Conservation (phyloP, 2,888 invertebrate species). For the Conomelus anceps region DNA sequence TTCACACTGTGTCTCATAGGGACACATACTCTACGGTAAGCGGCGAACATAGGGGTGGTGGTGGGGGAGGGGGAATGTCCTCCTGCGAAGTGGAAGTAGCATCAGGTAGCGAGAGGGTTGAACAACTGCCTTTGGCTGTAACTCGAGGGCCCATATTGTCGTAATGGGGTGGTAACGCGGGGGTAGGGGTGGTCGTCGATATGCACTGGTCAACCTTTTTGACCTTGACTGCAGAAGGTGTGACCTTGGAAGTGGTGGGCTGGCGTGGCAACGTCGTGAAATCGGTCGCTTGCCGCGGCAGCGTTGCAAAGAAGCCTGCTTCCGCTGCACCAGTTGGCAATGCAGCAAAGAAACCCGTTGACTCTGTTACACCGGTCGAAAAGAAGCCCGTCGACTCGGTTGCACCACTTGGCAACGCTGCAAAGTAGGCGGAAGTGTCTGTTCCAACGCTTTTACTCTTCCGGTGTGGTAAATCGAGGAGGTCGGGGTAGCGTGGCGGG, state of each 20-base stretch:
- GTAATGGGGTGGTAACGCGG: constrained; percentile 54
- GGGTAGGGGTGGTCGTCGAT: background rate
- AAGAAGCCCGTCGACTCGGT: background rate
- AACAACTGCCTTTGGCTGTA: constrained; percentile 74
- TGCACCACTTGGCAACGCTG: background rate
- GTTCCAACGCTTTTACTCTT: constrained; percentile 44
- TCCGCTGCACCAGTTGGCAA: constrained; percentile 32
- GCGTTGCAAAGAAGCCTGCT: constrained; percentile 37
- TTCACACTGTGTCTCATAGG: constrained; percentile 31
- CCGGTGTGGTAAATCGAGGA: constrained; percentile 58
- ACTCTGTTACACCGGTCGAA: constrained; percentile 40
- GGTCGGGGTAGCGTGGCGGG: constrained; percentile 70
- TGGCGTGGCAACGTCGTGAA: constrained; percentile 45
- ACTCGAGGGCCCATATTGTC: constrained; percentile 88
- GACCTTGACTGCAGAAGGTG: constrained; percentile 16
- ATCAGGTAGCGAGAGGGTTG: constrained; percentile 74
- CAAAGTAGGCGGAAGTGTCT: constrained; percentile 32
- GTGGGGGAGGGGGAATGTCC: constrained; percentile 47
- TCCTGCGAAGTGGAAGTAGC: constrained; percentile 37
- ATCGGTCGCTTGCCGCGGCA: constrained; percentile 39
- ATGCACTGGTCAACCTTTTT: constrained; percentile 27
- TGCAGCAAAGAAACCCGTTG: constrained; percentile 24
- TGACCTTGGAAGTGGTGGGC: constrained; percentile 37
- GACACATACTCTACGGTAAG: constrained; percentile 45
- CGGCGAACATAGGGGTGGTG: constrained; percentile 52